Base-by-base conservation (phyloP, 2,797 vertebrate genomes). In the Melanotaenia boesemani region DNA sequence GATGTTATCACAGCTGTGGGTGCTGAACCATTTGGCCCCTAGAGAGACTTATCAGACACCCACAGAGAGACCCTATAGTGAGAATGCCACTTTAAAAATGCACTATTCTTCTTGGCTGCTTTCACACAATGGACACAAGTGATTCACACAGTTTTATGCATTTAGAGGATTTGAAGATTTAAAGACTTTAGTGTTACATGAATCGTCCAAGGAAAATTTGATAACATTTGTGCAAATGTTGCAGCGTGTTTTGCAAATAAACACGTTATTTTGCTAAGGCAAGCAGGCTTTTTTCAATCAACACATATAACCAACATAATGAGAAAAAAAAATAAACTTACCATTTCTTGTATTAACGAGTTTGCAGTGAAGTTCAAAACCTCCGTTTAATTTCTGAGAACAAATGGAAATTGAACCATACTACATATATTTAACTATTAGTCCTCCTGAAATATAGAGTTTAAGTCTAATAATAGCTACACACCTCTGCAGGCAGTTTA, bases 1-100 rank as follows among this genome's bases (percentile, higher is more conserved):
- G 88, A 81, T 93, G 90, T 94, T 94, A 90, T 93, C 91, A 94
- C 94, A 95, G 94, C 94, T 95, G 94, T 89, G 87, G 85, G 79
- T 90, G 89, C 80, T 90, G 85, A 86, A 90, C 83, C 91, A 86
- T 93, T 94, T 94, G 95, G 87, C 76, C 88, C 82, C 84, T 24
- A 64, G 80, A 77, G 60, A 67, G 81, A 80, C 72, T 86, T 76
- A 79, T 86, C 82, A 82, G 70, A 73, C 81, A 70, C 20, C 77
- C 76, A 81, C 86, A 79, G 70, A 62, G 78, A 56, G 70, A 57
- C 75, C 78, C 85, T 55, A 82, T 70, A 70, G 84, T 78, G 54
- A 75, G 71, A 48, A 61, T 82, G 76, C 62, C 65, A 74, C 73
- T 68, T 74, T 81, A 70, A 66, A 85, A 83, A 83, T 73, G 74